These are phyloP conservation scores for Leptoclinus maculatus DNA, from an alignment of 2,797 vertebrate genomes.

Conservation along the genomic window DNA sequence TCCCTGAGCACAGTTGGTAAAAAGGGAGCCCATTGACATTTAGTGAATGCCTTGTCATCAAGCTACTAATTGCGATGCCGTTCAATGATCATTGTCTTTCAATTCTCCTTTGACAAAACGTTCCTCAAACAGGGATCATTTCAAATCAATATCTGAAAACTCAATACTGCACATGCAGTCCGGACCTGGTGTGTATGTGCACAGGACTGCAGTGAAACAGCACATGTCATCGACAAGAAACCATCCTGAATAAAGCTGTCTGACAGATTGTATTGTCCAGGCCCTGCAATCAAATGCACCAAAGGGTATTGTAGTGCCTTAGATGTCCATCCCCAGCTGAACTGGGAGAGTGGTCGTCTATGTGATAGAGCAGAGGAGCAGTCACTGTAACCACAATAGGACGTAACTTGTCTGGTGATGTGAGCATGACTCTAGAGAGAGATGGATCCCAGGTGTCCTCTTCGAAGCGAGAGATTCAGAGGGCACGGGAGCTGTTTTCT, in stretches of 20 bases:
- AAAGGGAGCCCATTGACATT: conserved; percentile 48
- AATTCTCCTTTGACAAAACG: conserved; percentile 56
- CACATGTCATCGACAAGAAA: conserved; percentile 34
- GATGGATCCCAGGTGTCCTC: conserved; percentile 63
- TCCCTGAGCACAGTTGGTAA: conserved; percentile 34
- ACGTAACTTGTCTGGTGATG: conserved; percentile 31
- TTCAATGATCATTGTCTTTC: conserved; percentile 71
- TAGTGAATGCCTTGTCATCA: conserved; percentile 60
- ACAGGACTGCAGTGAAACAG: conserved; percentile 23
- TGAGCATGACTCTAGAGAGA: conserved; percentile 32
- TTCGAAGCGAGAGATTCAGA: conserved; percentile 44
- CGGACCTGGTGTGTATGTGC: background rate
- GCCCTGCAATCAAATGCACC: conserved; percentile 17
- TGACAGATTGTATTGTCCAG: conserved; percentile 29
- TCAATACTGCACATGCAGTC: conserved; percentile 42
- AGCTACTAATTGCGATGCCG: conserved; percentile 61
- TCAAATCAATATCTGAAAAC: conserved; percentile 54
- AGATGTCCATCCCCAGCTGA: conserved; percentile 14
- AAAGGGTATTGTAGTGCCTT: conserved; percentile 23
- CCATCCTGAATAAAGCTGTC: conserved; percentile 28
- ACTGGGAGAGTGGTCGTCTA: conserved; percentile 19
- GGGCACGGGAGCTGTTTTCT: conserved; percentile 27
- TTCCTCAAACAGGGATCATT: conserved; percentile 54
- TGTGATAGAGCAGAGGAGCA: conserved; percentile 31
- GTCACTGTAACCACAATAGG: conserved; percentile 21